A percentile compares a stretch with the other conserved stretches of the same genome.
These are phyloP conservation scores for Dicycla oo DNA, from an alignment of 2,888 invertebrate species.

Conservation along the genomic window DNA sequence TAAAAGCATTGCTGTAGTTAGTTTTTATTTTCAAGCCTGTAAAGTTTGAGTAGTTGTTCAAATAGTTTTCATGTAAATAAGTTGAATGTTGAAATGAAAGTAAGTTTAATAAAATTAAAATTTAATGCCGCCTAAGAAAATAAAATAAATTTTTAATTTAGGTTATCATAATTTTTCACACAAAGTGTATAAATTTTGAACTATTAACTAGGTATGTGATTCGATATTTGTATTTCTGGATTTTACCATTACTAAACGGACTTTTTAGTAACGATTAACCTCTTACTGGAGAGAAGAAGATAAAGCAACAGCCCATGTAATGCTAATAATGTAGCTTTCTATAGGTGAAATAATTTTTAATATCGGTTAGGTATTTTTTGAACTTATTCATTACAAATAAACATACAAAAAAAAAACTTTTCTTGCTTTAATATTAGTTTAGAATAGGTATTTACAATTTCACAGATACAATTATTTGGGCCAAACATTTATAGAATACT, in stretches of 20 bases:
- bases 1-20: neutral
- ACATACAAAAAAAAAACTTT: too few relatives aligned
- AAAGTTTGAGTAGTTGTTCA: too few relatives aligned
- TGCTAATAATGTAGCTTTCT: too few relatives aligned
- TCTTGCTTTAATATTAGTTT: too few relatives aligned
- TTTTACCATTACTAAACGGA: neutral
- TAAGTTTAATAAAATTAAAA: neutral
- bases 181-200: neutral
- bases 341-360: too few relatives aligned
- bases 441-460: neutral
- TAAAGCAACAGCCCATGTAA: neutral
- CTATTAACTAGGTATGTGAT: too few relatives aligned
- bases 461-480: neutral
- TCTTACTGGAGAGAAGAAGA: neutral
- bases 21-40: neutral
- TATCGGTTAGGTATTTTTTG: too few relatives aligned
- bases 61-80: neutral
- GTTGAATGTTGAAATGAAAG: neutral
- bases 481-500: neutral
- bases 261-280: too few relatives aligned
- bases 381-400: too few relatives aligned
- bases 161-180: too few relatives aligned
- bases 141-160: too few relatives aligned
- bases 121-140: too few relatives aligned
- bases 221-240: neutral